phyloP scores from a whole-genome alignment of 2,888 invertebrate genomes.

The Nymphalis polychloros region DNA sequence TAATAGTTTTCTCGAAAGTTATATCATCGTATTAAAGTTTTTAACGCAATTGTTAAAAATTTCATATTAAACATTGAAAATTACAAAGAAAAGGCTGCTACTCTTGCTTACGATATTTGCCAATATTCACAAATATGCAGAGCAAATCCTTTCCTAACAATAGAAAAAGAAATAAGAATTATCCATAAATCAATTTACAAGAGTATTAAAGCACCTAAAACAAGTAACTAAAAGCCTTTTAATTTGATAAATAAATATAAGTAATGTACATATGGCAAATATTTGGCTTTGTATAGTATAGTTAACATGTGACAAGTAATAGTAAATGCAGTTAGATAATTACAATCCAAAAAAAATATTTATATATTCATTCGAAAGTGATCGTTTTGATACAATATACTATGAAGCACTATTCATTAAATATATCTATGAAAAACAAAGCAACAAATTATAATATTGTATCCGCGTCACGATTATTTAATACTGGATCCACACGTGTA shows the following conservation, averaged over 20 bases:
- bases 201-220: constrained; percentile 44
- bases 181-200: constrained; percentile 41
- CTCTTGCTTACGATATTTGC: constrained; percentile 75
- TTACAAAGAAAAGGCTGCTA: constrained; percentile 56
- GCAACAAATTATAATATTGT: constrained; percentile 35
- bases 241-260: constrained; percentile 65
- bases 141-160: constrained; percentile 61
- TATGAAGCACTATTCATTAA: constrained; percentile 23
- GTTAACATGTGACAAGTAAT: constrained; percentile 52
- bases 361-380: constrained; percentile 26
- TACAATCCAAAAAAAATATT: constrained; percentile 24
- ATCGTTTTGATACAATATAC: constrained; percentile 23
- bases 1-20: constrained; percentile 49
- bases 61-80: constrained; percentile 50
- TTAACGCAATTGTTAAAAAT: constrained; percentile 53
- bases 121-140: constrained; percentile 69
- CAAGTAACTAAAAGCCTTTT: constrained; percentile 50
- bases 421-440: constrained; percentile 32
- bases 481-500: constrained; percentile 18
- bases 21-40: constrained; percentile 45
- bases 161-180: constrained; percentile 41
- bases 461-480: constrained; percentile 31
- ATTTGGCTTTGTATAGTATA: constrained; percentile 77
- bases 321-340: constrained; percentile 30
- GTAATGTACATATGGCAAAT: constrained; percentile 78